Evolutionary conservation across 2,888 invertebrate species (phyloP).

Genomic region (Synanthedon tipuliformis): DNA sequence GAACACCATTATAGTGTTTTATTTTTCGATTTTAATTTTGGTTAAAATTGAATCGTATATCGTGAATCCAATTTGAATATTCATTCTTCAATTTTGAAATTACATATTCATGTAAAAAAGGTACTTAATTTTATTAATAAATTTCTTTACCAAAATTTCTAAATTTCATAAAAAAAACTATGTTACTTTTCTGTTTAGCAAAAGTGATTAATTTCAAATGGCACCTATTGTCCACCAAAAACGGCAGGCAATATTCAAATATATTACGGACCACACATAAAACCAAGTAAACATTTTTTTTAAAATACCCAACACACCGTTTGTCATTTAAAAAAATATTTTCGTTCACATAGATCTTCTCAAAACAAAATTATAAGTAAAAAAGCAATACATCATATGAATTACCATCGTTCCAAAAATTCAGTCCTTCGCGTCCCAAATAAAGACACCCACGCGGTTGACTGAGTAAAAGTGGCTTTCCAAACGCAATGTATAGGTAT

Average conservation of each 20-base stretch:
- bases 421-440: slow-evolving; percentile 36
- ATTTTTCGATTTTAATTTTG: no score
- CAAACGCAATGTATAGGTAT: slow-evolving; percentile 37
- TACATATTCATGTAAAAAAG: no score
- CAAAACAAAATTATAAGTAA: slow-evolving; percentile 14
- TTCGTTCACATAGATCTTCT: slow-evolving; percentile 1
- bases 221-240: not conserved
- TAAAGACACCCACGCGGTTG: slow-evolving; percentile 47
- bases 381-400: slow-evolving; percentile 39
- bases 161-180: no score
- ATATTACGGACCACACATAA: not conserved
- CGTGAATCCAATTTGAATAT: no score
- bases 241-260: not conserved
- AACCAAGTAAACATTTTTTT: not conserved
- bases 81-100: no score
- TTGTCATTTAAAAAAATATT: slow-evolving; percentile 7
- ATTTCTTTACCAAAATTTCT: no score
- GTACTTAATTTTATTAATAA: no score
- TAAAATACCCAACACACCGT: slow-evolving; percentile 1
- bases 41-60: no score
- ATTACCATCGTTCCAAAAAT: slow-evolving; percentile 31
- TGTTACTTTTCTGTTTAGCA: no score
- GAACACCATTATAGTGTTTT: no score
- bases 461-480: slow-evolving; percentile 50
- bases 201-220: not conserved